Base-by-base conservation (phyloP, 2,888 invertebrate species). In the Nomada goodeniana region DNA sequence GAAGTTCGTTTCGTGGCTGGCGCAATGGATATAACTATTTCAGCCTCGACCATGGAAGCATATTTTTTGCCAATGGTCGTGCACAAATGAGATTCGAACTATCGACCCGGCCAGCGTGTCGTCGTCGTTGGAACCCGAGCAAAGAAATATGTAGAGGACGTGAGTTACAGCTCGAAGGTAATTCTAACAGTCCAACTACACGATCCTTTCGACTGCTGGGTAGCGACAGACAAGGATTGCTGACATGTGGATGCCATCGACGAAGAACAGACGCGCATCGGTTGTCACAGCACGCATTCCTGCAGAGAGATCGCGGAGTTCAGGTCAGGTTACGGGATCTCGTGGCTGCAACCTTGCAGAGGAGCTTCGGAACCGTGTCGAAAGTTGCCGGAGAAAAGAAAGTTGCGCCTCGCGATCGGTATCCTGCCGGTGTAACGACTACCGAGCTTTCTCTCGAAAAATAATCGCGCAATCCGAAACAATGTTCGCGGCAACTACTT, bases 161-260 rank as follows among this genome's bases (percentile, higher is more conserved):
- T 61, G 70, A 71, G 70, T 71, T 71, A 71, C 60, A 71, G 70
- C 70, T 69, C 10, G 74, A 53, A 52, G 68, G 68, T 68, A 69
- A 75, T 68, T 57, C 69, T 61, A 61, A 69, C 69, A 69, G 69
- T 53, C 23, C 44, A 68, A 61, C 52, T 61, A 53, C 59, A 69
- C 68, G 74, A 67, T 67, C 74, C 59, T 13, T 50, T 67, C 52
- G 29, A 52, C 59, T 44, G 76, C 50, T 52, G 76, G 76, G 61
- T 50, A 76, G 76, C 71, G n/a, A n/a, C 63, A 20, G 68, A 78
- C 78, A 78, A 68, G 68, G 55, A 75, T 67, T 60, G 77, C 36
- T 78, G 76, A 76, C 78, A 76, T 76, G 78, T 76, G 78, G 78
- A 75, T 76, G 59, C 76, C 76, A 76, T 68, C 61, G 78, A 78